Evolutionary conservation across 2,797 vertebrate species (phyloP).

Genomic region (Falco concolor): DNA sequence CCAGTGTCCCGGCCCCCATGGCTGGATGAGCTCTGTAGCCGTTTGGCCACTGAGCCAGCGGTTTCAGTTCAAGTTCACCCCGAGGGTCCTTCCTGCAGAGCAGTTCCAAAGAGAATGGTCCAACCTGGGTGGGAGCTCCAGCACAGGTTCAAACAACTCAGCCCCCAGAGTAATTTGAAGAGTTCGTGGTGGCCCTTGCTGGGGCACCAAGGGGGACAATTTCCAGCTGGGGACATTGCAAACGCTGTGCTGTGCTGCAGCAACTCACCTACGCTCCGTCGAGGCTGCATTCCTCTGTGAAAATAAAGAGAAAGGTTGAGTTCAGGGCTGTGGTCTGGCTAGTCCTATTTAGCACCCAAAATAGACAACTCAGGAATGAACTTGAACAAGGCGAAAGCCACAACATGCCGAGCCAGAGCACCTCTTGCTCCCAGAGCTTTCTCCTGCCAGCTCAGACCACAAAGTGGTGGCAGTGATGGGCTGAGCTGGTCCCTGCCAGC

Average conservation of each 20-base stretch:
- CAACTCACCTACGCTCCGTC: background rate
- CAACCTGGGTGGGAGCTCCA: background rate
- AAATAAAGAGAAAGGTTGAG: slow-evolving; percentile 1
- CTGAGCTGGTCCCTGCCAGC: background rate
- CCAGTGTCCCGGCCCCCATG: fast-evolving
- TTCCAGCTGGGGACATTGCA: background rate
- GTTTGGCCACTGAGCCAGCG: background rate
- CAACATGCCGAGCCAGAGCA: fast-evolving
- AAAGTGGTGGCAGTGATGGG: background rate
- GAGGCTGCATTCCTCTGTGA: slow-evolving; percentile 20
- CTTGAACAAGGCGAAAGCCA: background rate
- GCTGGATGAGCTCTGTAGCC: background rate
- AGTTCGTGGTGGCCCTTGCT: background rate
- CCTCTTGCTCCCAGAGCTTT: background rate
- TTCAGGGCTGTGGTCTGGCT: background rate
- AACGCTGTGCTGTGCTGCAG: fast-evolving
- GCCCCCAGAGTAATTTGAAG: background rate
- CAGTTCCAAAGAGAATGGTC: background rate
- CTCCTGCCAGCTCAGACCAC: background rate
- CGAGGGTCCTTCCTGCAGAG: background rate
- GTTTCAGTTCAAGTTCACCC: background rate
- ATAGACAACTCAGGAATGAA: background rate
- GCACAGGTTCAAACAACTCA: background rate
- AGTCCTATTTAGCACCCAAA: background rate
- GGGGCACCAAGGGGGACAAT: background rate